Evolutionary conservation across 2,888 invertebrate species (phyloP).

Genomic region (Pharmacophagus antenor): DNA sequence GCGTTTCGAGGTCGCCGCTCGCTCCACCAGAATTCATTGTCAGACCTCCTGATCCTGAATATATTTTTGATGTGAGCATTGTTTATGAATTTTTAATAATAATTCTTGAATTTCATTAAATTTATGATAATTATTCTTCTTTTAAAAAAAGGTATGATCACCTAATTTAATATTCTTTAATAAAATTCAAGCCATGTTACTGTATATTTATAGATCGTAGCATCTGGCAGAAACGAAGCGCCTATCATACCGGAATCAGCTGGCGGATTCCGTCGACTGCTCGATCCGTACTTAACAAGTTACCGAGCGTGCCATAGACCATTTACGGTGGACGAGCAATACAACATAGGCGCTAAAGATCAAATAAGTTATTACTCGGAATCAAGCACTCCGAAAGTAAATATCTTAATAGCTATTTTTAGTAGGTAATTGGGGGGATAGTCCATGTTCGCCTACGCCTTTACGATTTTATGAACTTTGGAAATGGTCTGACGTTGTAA

Average conservation of each 20-base stretch:
- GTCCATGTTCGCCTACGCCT: no score
- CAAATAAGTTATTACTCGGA: conserved; percentile 71
- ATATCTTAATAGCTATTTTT: no score
- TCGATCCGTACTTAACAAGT: conserved; percentile 69
- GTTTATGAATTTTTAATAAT: no score
- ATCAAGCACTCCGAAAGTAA: conserved; percentile 51
- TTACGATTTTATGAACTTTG: no score
- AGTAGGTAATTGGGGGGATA: no score
- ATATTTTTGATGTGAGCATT: conserved; percentile 64
- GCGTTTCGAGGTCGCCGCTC: conserved; percentile 45
- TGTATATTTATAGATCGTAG: conserved; percentile 51
- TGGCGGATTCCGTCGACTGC: conserved; percentile 51
- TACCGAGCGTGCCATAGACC: conserved; percentile 58
- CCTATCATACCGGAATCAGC: conserved; percentile 57
- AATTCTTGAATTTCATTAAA: neutral
- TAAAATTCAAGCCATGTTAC: neutral
- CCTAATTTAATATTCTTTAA: no score
- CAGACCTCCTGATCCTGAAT: conserved; percentile 63
- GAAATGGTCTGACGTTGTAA: no score
- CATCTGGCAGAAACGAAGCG: conserved; percentile 67
- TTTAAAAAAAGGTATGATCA: no score
- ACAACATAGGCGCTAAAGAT: conserved; percentile 67
- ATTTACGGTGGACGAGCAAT: conserved; percentile 61
- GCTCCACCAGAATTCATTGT: conserved; percentile 58
- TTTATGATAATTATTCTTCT: neutral